Evolutionary conservation across 30 jellyfish, hydroid and myxozoan genomes (phyloP).

Genomic region (Cassiopea andromeda): DNA sequence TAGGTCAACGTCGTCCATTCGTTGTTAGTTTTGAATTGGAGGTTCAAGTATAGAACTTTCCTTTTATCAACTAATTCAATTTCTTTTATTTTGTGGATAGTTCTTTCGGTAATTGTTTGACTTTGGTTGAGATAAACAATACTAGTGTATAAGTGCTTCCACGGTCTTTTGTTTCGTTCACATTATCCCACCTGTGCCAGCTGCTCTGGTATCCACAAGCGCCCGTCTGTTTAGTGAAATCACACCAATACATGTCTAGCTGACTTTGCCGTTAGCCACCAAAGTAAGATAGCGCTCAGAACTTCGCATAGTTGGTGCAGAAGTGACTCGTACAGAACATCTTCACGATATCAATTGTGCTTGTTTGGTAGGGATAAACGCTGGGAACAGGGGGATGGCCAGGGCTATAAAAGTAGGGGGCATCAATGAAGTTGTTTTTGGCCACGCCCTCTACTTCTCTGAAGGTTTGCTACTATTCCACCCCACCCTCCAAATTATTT

Average conservation of each 20-base stretch:
- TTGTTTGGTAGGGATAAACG: too few relatives aligned
- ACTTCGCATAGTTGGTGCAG: too few relatives aligned
- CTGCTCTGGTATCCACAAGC: not conserved
- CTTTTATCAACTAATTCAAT: not conserved
- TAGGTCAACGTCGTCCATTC: not conserved
- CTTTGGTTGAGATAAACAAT: not conserved
- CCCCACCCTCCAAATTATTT: too few relatives aligned
- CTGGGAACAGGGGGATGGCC: too few relatives aligned
- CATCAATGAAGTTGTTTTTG: too few relatives aligned
- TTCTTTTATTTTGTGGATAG: not conserved
- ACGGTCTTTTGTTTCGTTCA: constrained; percentile 26
- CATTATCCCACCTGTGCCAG: constrained; percentile 26
- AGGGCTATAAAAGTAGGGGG: too few relatives aligned
- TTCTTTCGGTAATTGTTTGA: not conserved
- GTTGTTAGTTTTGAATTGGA: not conserved
- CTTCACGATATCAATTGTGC: too few relatives aligned
- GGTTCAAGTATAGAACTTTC: not conserved
- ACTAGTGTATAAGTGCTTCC: not conserved
- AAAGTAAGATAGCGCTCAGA: too few relatives aligned
- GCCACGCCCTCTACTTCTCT: too few relatives aligned
- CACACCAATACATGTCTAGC: not conserved
- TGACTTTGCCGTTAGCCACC: not conserved
- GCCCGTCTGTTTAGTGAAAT: not conserved
- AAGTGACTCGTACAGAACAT: too few relatives aligned
- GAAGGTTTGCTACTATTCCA: too few relatives aligned